Evolutionary conservation across 2,888 invertebrate species (phyloP).

Genomic region (Protodeltote pygarga): DNA sequence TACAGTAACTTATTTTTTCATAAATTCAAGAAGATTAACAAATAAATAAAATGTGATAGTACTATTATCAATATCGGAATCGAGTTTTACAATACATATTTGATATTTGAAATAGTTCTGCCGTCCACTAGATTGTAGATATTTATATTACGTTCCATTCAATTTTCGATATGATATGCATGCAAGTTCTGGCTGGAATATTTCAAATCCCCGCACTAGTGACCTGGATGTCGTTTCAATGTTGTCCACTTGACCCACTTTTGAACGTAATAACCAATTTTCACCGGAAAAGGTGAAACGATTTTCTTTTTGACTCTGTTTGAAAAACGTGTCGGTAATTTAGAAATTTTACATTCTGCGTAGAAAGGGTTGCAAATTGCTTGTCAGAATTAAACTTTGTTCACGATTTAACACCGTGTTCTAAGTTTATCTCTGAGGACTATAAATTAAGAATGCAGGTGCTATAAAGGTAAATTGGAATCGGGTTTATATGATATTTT

Average conservation of each 20-base stretch:
- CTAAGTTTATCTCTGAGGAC: too few relatives aligned
- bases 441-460: too few relatives aligned
- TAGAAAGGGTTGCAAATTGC: conserved; percentile 34
- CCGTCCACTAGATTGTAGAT: conserved; percentile 12
- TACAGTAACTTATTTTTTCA: too few relatives aligned
- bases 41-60: too few relatives aligned
- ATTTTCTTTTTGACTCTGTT: conserved; percentile 42
- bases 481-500: conserved; percentile 35
- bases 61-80: too few relatives aligned
- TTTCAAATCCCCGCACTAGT: conserved; percentile 41
- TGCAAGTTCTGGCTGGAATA: conserved; percentile 36
- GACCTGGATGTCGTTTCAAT: conserved; percentile 42
- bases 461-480: too few relatives aligned
- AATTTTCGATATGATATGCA: conserved; percentile 17
- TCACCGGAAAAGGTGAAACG: conserved; percentile 45
- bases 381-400: conserved; percentile 34
- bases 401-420: too few relatives aligned
- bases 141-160: conserved; percentile 25
- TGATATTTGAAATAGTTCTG: background rate
- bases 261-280: conserved; percentile 51
- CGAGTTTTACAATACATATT: conserved; percentile 6
- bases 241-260: conserved; percentile 51
- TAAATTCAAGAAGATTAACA: too few relatives aligned
- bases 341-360: conserved; percentile 34
- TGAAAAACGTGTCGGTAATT: conserved; percentile 42